Evolutionary conservation across 2,797 vertebrate species (phyloP).

Genomic region (Acipenser ruthenus): DNA sequence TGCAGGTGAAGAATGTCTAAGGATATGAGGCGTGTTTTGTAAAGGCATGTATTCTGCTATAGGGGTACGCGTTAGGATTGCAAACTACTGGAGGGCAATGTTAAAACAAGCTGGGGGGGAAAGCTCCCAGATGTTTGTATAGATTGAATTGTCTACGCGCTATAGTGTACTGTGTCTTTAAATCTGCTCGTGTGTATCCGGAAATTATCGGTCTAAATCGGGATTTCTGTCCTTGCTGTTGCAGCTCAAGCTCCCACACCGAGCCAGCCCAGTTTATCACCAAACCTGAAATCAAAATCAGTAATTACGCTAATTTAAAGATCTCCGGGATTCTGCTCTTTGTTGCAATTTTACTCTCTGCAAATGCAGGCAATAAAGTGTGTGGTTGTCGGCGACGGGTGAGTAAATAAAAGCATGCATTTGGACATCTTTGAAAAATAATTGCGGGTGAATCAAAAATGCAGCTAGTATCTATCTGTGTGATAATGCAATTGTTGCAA

Average conservation of each 20-base stretch:
- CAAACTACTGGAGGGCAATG: too few species aligned
- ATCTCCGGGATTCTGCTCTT: constrained; percentile 22
- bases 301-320: constrained; percentile 14
- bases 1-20: too few species aligned
- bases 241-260: constrained; percentile 50
- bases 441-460: constrained; percentile 27
- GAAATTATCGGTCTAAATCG: constrained; percentile 27
- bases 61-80: too few species aligned
- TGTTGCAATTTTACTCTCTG: constrained; percentile 47
- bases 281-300: constrained; percentile 17
- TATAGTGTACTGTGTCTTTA: constrained; percentile 45
- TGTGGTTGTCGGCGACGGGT: constrained; percentile 95
- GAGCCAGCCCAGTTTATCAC: constrained; percentile 44
- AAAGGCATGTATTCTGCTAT: too few species aligned
- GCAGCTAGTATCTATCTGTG: constrained; percentile 28
- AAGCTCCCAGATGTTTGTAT: too few species aligned
- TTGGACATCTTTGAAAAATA: constrained; percentile 7
- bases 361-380: constrained; percentile 96
- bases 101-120: too few species aligned
- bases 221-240: constrained; percentile 40
- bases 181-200: constrained; percentile 48
- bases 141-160: not conserved
- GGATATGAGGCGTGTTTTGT: too few species aligned
- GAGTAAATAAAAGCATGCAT: constrained; percentile 40
- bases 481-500: constrained; percentile 48